phyloP scores from a whole-genome alignment of 2,888 invertebrate genomes.

The Cordilura impudica region DNA sequence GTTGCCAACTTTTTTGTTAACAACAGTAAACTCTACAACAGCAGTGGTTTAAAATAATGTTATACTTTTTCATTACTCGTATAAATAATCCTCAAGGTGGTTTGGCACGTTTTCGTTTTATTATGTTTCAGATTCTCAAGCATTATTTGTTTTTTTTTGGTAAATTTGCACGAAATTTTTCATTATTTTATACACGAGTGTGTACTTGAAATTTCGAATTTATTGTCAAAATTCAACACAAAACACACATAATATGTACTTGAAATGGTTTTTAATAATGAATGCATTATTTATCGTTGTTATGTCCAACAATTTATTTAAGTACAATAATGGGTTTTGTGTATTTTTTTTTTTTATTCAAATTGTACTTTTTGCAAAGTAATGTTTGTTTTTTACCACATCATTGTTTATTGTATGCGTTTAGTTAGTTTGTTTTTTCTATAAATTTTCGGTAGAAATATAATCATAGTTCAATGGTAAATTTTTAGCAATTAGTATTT shows the following conservation, averaged over 20 bases:
- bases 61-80: slow-evolving; percentile 12
- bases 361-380: slow-evolving; percentile 1
- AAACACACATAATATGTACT: slow-evolving; percentile 43
- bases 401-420: neutral
- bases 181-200: slow-evolving; percentile 12
- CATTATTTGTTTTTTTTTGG: neutral
- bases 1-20: neutral
- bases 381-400: slow-evolving; percentile 14
- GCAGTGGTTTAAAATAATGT: no score
- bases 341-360: neutral
- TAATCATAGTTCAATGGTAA: slow-evolving; percentile 22
- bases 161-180: slow-evolving; percentile 45
- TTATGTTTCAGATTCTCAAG: slow-evolving; percentile 21
- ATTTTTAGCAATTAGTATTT: neutral
- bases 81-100: slow-evolving; percentile 49
- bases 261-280: slow-evolving; percentile 54
- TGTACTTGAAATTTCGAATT: slow-evolving; percentile 61
- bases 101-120: slow-evolving; percentile 23
- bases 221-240: slow-evolving; percentile 55
- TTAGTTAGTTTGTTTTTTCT: neutral
- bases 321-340: slow-evolving; percentile 29
- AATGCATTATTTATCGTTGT: slow-evolving; percentile 40
- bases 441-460: neutral
- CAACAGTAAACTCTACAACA: no score
- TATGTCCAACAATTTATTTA: slow-evolving; percentile 34